Conservation (phyloP, 2,797 vertebrate genomes). For the Megalops cyprinoides region DNA sequence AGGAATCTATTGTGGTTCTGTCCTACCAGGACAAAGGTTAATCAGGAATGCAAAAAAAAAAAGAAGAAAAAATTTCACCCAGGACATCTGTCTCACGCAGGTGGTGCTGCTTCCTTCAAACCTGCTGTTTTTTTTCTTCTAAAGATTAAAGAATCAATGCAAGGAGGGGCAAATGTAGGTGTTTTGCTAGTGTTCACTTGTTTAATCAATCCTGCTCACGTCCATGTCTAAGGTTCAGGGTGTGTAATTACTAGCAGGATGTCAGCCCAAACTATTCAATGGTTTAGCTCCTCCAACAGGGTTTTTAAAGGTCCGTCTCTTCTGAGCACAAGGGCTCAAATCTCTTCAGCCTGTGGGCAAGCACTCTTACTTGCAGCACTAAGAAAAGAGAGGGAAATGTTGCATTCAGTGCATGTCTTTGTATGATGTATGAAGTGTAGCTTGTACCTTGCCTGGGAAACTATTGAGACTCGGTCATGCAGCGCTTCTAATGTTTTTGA, state of each 20-base stretch:
- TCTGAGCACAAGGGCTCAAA: neutral
- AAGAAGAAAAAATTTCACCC: too few species aligned
- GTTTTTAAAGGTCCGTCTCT: neutral
- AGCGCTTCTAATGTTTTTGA: too few species aligned
- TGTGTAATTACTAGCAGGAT: neutral
- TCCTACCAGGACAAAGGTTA: neutral
- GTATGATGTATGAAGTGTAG: neutral
- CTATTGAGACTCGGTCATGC: too few species aligned
- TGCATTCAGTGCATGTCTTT: neutral
- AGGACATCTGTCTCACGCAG: neutral
- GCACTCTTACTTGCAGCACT: slow-evolving; percentile 70
- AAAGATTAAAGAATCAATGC: neutral
- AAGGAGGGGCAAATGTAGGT: neutral
- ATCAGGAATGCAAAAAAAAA: neutral
- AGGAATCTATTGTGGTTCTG: neutral
- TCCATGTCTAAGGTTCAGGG: slow-evolving; percentile 8
- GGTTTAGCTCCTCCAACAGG: neutral
- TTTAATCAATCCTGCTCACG: neutral
- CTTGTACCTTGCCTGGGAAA: too few species aligned
- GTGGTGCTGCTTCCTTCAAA: neutral
- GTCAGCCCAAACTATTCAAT: neutral
- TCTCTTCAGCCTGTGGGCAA: slow-evolving; percentile 12
- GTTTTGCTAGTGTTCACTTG: neutral
- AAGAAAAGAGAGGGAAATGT: slow-evolving; percentile 35
- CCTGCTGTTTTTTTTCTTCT: neutral